Conservation (phyloP, 2,113 vertebrate genomes). For the Erythrocercus mccallii region DNA sequence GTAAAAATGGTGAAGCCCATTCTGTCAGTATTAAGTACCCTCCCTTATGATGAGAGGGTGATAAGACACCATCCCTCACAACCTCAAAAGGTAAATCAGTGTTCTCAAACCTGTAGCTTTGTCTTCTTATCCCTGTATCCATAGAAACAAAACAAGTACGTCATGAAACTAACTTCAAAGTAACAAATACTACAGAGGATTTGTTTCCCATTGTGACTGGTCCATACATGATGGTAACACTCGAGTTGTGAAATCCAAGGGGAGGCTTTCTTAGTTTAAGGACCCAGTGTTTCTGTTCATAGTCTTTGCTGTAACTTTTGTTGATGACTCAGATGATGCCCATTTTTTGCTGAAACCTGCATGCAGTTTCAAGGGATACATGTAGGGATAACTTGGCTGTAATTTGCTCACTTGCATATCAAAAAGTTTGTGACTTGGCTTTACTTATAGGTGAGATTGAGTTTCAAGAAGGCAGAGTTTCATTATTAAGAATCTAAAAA, state of each 20-base stretch:
- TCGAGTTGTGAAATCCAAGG: accelerated
- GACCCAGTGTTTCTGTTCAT: not conserved
- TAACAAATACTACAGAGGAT: not conserved
- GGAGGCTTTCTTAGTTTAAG: not conserved
- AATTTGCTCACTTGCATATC: not conserved
- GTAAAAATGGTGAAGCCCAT: not conserved
- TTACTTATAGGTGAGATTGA: not conserved
- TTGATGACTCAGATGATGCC: not conserved
- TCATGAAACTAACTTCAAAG: not conserved
- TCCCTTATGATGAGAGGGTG: not conserved
- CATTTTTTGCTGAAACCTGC: not conserved
- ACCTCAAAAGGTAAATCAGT: not conserved
- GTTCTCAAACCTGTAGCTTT: not conserved
- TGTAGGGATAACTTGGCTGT: not conserved
- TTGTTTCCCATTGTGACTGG: not conserved
- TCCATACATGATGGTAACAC: not conserved
- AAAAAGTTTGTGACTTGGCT: not conserved
- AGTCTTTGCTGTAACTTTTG: not conserved
- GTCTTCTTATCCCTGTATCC: not conserved
- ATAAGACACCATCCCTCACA: not conserved
- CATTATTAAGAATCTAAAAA: not conserved
- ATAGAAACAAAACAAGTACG: not conserved
- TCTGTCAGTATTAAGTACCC: not conserved
- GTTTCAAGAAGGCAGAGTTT: not conserved
- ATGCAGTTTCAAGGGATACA: not conserved